phyloP scores from a whole-genome alignment of 1,140 invertebrate genomes.

The Holotrichia oblita region DNA sequence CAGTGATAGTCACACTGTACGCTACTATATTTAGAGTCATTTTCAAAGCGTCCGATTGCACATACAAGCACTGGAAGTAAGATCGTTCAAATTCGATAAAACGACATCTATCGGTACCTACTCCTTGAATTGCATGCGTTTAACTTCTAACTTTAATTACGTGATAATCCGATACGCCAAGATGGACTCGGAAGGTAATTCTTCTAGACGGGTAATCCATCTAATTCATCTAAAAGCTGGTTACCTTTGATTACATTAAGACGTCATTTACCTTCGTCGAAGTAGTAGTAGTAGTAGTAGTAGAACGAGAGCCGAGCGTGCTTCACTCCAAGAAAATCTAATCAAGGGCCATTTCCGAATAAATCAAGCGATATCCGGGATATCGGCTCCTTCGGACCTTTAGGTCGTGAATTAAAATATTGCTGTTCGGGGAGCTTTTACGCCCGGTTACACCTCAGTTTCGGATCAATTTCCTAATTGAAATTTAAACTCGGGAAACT shows the following conservation, averaged over 20 bases:
- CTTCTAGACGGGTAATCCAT: not conserved
- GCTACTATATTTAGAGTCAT: too few species aligned
- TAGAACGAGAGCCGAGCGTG: not conserved
- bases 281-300: too few species aligned
- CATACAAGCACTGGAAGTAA: too few species aligned
- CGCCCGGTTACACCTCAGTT: not conserved
- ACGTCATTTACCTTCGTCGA: not conserved
- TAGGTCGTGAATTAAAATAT: not conserved
- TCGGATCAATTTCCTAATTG: not conserved
- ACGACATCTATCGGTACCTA: too few species aligned
- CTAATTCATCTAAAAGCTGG: not conserved
- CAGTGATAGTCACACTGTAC: too few species aligned
- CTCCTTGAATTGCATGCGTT: too few species aligned
- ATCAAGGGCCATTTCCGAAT: not conserved
- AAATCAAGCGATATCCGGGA: not conserved
- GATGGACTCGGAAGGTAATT: not conserved
- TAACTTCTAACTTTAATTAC: constrained; percentile 4
- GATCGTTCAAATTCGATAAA: too few species aligned
- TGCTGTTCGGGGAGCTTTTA: not conserved
- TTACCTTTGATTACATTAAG: not conserved
- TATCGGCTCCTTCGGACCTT: not conserved
- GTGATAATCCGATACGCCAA: not conserved
- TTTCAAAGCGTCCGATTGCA: too few species aligned
- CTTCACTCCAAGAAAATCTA: not conserved
- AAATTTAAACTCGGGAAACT: not conserved